Evolutionary conservation across 2,888 invertebrate species (phyloP).

Genomic region (Diplolepis rosae): DNA sequence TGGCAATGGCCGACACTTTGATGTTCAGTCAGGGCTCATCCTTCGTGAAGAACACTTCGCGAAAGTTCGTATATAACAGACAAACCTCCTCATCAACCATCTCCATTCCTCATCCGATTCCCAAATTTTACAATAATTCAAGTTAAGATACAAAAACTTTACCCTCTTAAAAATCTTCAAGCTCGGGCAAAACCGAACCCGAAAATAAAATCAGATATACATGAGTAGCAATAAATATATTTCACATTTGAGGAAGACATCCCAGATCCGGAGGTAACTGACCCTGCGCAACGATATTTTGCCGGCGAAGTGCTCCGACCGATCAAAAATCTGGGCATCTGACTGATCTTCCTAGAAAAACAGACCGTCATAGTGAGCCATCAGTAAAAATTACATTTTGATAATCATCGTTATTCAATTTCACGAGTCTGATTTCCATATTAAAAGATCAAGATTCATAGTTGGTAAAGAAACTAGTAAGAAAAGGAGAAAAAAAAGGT

Average conservation of each 20-base stretch:
- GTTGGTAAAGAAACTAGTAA: neutral
- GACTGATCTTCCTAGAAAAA: neutral
- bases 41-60: slow-evolving; percentile 60
- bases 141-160: neutral
- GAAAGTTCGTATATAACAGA: slow-evolving; percentile 8
- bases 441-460: neutral
- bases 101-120: neutral
- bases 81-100: neutral
- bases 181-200: neutral
- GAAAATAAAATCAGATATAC: neutral
- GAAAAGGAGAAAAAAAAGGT: neutral
- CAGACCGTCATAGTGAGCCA: too few species aligned
- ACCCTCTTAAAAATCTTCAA: neutral
- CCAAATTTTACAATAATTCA: neutral
- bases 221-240: slow-evolving; percentile 32
- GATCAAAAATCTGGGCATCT: slow-evolving; percentile 40
- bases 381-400: too few species aligned
- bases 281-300: slow-evolving; percentile 66
- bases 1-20: slow-evolving; percentile 69
- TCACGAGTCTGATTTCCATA: neutral
- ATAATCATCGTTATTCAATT: too few species aligned
- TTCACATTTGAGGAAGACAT: slow-evolving; percentile 34
- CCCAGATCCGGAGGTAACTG: slow-evolving; percentile 66
- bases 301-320: slow-evolving; percentile 46
- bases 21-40: slow-evolving; percentile 69